These are phyloP conservation scores for Lydus trimaculatus DNA, from an alignment of 2,888 invertebrate species.

Conservation along the genomic window DNA sequence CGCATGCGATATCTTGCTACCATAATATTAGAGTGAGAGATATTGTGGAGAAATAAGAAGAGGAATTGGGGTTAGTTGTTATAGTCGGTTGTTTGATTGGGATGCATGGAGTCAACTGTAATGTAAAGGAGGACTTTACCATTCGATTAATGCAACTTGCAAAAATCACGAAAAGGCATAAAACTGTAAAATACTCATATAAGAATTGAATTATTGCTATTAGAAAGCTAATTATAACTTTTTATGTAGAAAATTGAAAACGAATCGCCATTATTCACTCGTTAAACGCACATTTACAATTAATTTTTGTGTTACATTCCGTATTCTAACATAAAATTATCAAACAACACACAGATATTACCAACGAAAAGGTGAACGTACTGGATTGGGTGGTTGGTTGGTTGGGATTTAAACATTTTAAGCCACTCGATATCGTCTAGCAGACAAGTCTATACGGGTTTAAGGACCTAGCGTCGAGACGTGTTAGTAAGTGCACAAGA, in stretches of 20 bases:
- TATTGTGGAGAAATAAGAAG: background rate
- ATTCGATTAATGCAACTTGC: background rate
- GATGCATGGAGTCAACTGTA: background rate
- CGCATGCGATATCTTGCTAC: background rate
- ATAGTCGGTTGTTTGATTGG: background rate
- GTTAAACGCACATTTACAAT: too few species aligned
- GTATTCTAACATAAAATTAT: background rate
- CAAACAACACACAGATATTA: background rate
- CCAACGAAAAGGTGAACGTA: background rate
- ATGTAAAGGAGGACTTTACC: background rate
- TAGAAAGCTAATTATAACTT: too few species aligned
- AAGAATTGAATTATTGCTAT: too few species aligned
- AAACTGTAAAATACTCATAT: too few species aligned
- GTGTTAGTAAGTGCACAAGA: constrained; percentile 27
- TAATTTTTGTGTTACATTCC: too few species aligned
- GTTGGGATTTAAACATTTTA: background rate
- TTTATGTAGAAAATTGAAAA: too few species aligned
- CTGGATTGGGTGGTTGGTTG: background rate
- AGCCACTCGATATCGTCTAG: constrained; percentile 27
- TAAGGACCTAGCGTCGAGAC: constrained; percentile 40
- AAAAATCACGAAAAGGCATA: background rate
- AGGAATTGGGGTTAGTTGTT: background rate
- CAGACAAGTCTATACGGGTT: constrained; percentile 34
- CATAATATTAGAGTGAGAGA: background rate
- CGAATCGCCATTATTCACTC: too few species aligned